These are phyloP conservation scores for Microtus obscurus DNA, from an alignment of 2,797 vertebrate species.

Conservation along the genomic window DNA sequence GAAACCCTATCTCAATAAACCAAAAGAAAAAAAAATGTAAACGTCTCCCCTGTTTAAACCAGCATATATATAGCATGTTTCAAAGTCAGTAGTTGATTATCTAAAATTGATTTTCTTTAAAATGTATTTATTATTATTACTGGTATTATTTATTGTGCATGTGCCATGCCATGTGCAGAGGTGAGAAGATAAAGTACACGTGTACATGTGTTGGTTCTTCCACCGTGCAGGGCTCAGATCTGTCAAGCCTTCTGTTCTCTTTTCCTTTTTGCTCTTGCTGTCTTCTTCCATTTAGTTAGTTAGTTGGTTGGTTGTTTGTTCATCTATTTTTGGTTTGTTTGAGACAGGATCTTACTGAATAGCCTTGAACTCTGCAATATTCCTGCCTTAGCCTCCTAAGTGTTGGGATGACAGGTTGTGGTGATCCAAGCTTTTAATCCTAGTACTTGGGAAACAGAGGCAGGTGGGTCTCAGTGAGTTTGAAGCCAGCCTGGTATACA, in stretches of 20 bases:
- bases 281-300: neutral
- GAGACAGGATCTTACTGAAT: neutral
- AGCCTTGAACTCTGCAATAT: neutral
- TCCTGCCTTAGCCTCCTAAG: neutral
- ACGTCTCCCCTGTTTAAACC: neutral
- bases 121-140: neutral
- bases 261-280: neutral
- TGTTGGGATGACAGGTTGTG: neutral
- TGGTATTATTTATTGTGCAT: neutral
- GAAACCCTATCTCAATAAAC: neutral
- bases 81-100: constrained; percentile 32
- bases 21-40: neutral
- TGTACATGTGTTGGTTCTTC: neutral
- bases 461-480: neutral
- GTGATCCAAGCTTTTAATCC: neutral
- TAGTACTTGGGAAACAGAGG: neutral
- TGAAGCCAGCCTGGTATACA: neutral
- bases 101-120: neutral
- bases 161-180: neutral
- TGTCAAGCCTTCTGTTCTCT: neutral
- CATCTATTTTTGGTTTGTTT: neutral
- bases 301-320: no score
- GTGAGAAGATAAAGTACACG: neutral
- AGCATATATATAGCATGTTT: constrained; percentile 36
- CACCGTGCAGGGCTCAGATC: no score